Evolutionary conservation across 2,113 vertebrate genomes (phyloP), one percentile per base, ranked within the genome.

Genomic region (Neodon shergylaensis): DNA sequence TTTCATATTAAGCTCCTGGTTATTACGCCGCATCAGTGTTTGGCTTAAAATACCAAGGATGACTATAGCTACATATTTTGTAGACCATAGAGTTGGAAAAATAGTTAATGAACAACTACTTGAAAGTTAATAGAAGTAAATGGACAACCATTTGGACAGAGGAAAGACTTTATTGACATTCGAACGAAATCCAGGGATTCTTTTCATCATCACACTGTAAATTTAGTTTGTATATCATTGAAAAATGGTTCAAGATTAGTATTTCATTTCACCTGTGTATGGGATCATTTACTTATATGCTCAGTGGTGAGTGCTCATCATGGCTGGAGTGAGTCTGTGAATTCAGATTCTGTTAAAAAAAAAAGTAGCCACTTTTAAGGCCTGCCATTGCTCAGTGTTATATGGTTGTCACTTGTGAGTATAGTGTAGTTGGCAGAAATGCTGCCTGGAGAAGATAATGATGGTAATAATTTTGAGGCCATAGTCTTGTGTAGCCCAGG

Each of bases 101-200:
- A 66, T 58, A 90, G 65, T 96, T 95, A 94, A 96, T 93, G 39
- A 93, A 82, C 3, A 54, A 68, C 79, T 72, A 24, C 49, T 28
- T 81, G n/a, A 81, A 92, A 94, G 72, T 85, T 96, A 91, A 70
- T 74, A 65, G 36, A 91, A 91, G 87, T n/a, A 72, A 90, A 94
- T 90, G 70, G 49, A 65, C 49, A 92, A 81, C 36, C 9, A 14
- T 39, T 94, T 72, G 36, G 78, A 92, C 82, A 44, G n/a, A 82
- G 36, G 81, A 76, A 90, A 78, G 70, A 1, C 70, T 90, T 88
- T 42, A n/a, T 77, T 94, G 74, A 61, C 81, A 83, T 94, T 39
- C 28, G 74, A n/a, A 70, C 26, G 68, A 83, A 88, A 74, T 83
- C 33, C 74, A 52, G 26, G 68, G 47, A 66, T 19, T 68, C 49